Base-by-base conservation (phyloP, 2,113 vertebrate genomes). In the Hepsetus odoe region DNA sequence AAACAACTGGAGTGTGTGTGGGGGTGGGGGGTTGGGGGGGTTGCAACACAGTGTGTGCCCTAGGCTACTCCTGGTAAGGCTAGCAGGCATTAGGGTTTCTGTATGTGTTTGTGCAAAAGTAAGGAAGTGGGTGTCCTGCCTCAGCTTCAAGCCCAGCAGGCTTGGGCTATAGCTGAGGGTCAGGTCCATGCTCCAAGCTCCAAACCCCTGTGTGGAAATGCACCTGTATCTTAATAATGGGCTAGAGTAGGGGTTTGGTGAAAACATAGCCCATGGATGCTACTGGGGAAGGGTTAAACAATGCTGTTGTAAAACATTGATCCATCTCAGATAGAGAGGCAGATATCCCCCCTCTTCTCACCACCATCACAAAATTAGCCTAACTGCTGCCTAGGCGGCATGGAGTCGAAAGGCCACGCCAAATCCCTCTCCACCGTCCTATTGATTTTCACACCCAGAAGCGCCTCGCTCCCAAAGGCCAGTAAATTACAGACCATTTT, bases 401-500 rank as follows among this genome's bases (percentile, higher is more conserved):
- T 84, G 77, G 73, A 86, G 84, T 83, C 85, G 72, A 86, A 86
- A 90, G 78, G 82, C 83, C 74, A 62, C 42, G 82, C 80, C 85
- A 85, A 84, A 88, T 87, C 82, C 81, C 85, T 88, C 79, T 85
- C 80, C 82, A 22, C 85, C 83, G 82, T 77, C 82, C 80, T 89
- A 91, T 92, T 90, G 91, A 93, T 92, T 91, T 92, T 89, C 86
- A 89, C 88, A 82, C 90, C 86, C 85, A 64, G 85, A 89, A 84
- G 90, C 82, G 71, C 69, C 66, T 64, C 86, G 86, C 90, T 93
- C 93, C 92, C 94, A 87, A 94, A 94, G 94, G 94, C 93, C 94
- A 95, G 94, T 94, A 94, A 96, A 95, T 95, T 92, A 94, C 59
- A 92, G 92, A 94, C 93, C 92, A 92, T 96, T 97, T 97, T 96